Evolutionary conservation across 2,797 vertebrate species (phyloP), one percentile per base, ranked within the genome.

Genomic region (Ceyx erithaca): DNA sequence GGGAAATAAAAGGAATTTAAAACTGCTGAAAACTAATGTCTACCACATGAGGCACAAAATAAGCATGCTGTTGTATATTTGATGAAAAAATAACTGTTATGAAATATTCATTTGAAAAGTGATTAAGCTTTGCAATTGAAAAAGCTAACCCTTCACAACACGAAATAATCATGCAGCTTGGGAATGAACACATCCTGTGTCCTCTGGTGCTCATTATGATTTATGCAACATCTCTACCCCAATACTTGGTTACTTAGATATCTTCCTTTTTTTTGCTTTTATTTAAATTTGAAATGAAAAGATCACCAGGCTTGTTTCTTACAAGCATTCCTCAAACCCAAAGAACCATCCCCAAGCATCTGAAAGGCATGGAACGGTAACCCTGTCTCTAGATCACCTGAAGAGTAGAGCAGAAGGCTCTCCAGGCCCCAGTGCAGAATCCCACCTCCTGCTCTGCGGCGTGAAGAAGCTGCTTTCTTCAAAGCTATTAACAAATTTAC

Each of bases 61-160:
- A 96, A 49, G 73, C 77, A 96, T 49, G 89, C 77, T 84, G 83
- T 93, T 95, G 86, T 95, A 94, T 91, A 97, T 89, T 95, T 95
- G 96, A 94, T 95, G 96, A 94, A 94, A 97, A 98, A 97, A 92
- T 93, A 97, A 97, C 94, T 96, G 96, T 94, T 96, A 97, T 97
- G 95, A 98, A 97, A 98, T 97, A 97, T 97, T 98, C 96, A 97
- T 97, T 87, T 98, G 97, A 97, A 97, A 97, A 97, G 96, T 97
- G 97, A 98, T 98, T 97, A 98, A 97, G 96, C 95, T 96, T 96
- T 96, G 89, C 94, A 96, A 94, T 90, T 97, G 96, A 96, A 97
- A 97, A 97, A 95, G 94, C 97, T 95, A 97, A 97, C 96, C 96
- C 97, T 97, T 98, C 96, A 94, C 95, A 97, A 97, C 95, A 97